phyloP scores from a whole-genome alignment of 2,888 invertebrate genomes.

The Microctonus hyperodae region DNA sequence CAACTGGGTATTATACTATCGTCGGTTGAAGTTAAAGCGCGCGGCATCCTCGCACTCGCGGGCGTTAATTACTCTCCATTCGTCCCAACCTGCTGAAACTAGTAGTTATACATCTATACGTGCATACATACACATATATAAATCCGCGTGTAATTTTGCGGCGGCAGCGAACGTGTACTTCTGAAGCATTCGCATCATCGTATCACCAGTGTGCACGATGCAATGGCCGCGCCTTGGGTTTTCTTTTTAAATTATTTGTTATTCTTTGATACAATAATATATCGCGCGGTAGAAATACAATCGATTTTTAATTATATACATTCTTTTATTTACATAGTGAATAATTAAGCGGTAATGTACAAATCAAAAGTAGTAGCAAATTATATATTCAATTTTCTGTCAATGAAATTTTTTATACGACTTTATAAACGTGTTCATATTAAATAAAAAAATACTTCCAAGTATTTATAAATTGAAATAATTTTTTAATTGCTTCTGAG shows the following conservation, averaged over 20 bases:
- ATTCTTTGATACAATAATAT: not conserved
- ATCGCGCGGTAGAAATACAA: not conserved
- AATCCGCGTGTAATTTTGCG: not conserved
- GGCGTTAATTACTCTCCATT: constrained; percentile 20
- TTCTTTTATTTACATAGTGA: constrained; percentile 9
- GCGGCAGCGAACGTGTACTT: not conserved
- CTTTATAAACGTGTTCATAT: too few relatives aligned
- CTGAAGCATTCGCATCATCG: constrained; percentile 8
- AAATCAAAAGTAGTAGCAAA: constrained; percentile 12
- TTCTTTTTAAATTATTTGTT: not conserved
- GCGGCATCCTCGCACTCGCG: not conserved
- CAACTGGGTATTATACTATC: not conserved
- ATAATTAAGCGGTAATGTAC: constrained; percentile 5
- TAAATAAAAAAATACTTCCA: too few relatives aligned
- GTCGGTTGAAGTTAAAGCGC: not conserved
- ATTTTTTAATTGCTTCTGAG: too few relatives aligned
- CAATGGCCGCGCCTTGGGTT: constrained; percentile 15
- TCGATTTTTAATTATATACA: constrained; percentile 12
- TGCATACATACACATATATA: not conserved
- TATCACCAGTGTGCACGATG: not conserved
- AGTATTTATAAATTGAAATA: too few relatives aligned
- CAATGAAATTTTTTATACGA: too few relatives aligned
- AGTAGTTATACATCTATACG: not conserved
- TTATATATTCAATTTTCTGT: not conserved
- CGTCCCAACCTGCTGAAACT: constrained; percentile 10